These are phyloP conservation scores for Venturia canescens DNA, from an alignment of 1,140 invertebrate species.

Conservation along the genomic window DNA sequence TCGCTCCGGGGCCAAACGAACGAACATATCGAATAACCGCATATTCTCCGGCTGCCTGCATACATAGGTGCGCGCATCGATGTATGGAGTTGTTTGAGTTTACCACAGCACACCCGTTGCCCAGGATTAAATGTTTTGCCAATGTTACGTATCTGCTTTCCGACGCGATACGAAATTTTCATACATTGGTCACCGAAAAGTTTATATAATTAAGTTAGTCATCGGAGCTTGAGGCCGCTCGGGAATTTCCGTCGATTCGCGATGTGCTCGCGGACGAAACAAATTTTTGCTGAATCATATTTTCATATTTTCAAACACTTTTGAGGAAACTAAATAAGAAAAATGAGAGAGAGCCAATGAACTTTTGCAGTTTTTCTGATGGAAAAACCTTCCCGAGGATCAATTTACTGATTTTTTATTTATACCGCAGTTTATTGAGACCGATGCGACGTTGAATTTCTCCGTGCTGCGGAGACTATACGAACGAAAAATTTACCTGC, in stretches of 20 bases:
- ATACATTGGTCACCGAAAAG: background rate
- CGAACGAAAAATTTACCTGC: background rate
- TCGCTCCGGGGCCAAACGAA: conserved; percentile 64
- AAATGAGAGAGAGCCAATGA: no score
- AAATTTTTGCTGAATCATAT: no score
- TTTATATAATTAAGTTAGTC: background rate
- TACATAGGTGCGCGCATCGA: background rate
- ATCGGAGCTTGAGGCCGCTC: background rate
- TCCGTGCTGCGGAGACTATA: background rate
- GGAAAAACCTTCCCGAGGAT: no score
- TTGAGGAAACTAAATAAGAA: no score
- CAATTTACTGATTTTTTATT: no score
- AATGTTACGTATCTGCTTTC: conserved; percentile 4
- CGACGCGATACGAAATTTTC: conserved; percentile 1
- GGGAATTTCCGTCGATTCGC: no score
- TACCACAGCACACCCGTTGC: conserved; percentile 53
- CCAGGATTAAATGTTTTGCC: conserved; percentile 70
- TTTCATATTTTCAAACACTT: no score
- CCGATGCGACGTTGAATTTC: background rate
- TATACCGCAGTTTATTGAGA: no score
- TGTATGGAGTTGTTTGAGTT: background rate
- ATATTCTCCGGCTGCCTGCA: background rate
- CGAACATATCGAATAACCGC: conserved; percentile 30
- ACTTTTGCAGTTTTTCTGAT: no score
- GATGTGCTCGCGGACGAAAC: background rate